A percentile compares a stretch with the other conserved stretches of the same genome.
Conservation (phyloP, 2,797 vertebrate genomes). For the Chaetophractus vellerosus region DNA sequence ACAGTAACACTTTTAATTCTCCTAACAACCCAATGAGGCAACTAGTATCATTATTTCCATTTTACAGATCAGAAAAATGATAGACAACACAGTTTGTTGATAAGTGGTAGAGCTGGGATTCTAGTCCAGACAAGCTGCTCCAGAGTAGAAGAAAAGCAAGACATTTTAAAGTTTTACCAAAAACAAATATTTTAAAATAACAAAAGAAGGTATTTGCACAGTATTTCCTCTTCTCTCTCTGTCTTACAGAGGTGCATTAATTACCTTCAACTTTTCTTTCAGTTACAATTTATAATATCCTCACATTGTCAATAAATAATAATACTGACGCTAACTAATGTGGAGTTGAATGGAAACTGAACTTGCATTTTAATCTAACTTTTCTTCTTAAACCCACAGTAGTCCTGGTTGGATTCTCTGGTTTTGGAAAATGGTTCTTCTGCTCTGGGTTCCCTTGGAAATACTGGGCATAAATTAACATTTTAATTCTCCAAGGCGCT, state of each 20-base stretch:
- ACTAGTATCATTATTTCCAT: not conserved
- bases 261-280: not conserved
- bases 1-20: not conserved
- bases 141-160: not conserved
- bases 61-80: not conserved
- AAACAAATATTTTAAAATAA: not conserved
- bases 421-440: not conserved
- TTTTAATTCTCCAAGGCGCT: too few relatives aligned
- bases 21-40: not conserved
- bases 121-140: not conserved
- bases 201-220: fast-evolving
- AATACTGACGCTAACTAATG: fast-evolving
- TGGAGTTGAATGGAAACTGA: not conserved
- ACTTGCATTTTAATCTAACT: not conserved
- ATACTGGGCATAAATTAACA: not conserved
- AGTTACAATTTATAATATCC: fast-evolving
- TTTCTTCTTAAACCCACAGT: not conserved
- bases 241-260: too few relatives aligned
- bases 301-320: not conserved
- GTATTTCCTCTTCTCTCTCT: not conserved
- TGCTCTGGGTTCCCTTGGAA: not conserved
- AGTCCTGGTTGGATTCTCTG: not conserved
- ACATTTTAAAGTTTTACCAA: not conserved
- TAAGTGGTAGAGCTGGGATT: not conserved
- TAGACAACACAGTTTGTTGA: not conserved